Evolutionary conservation across 2,113 vertebrate species (phyloP), one percentile per base, ranked within the genome.

Genomic region (Thinocorus orbignyianus): DNA sequence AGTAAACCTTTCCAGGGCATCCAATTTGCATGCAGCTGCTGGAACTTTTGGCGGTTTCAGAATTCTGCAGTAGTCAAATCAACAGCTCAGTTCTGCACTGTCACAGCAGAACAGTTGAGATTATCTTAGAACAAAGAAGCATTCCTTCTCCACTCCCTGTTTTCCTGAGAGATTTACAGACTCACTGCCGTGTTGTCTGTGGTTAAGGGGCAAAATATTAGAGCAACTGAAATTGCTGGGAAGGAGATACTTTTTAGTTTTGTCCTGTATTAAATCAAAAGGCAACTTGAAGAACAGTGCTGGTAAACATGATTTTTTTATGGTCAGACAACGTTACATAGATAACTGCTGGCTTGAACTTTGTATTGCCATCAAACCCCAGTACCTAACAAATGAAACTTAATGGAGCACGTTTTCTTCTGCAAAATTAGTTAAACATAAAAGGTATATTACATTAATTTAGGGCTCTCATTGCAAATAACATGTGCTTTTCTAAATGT

Each of bases 21-120:
- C 72, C 70, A 15, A 97, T 97, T 97, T 98, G 89, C 96, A 95
- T 96, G 51, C 96, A 97, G 73, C 86, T 96, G 89, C 60, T 93
- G 51, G 90, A 81, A 93, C 77, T 95, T 81, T 81, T 30, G 49
- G 92, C 71, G 83, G 33, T 54, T 92, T 96, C 94, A 94, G 69
- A 92, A 86, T 88, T 95, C 94, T 88, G 88, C 95, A 66, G 68
- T 88, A 97, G 93, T 92, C 97, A 98, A 97, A 98, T 93, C 54
- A 80, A 94, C 96, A 95, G 54, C 74, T 91, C 49, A 57, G 12
- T 72, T 49, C 88, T 65, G 46, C 83, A 17, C 61, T 8, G 13
- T 84, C 9, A 6, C 54, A 92, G 37, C 54, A 90, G 26, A 78
- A n/a, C 73, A n/a, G 64, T 61, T 81, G 68, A 68, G 54, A 54